Base-by-base conservation (phyloP, 2,888 invertebrate genomes). In the Acanthosepion esculentum region DNA sequence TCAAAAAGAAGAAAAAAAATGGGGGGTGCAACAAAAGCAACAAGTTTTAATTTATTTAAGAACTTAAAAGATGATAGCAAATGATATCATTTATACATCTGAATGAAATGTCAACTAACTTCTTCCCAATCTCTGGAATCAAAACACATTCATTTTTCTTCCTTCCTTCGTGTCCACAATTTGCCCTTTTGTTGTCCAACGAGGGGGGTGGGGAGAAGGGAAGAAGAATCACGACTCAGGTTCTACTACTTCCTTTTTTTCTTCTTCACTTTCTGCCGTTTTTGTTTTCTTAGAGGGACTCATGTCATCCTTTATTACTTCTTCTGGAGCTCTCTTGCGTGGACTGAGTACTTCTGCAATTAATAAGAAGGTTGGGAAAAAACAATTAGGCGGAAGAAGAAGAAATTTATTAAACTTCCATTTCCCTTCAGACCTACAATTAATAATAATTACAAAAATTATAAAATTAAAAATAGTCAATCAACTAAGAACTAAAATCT, bases 11-110 rank as follows among this genome's bases (percentile, higher is more conserved):
- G 41, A 91, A 91, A 48, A 26, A 91, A 91, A 91, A 12, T n/a
- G n/a, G n/a, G 78, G 78, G 78, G n/a, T 78, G 59, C 48, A 93
- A 93, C 48, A 93, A 5, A 93, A 93, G 48, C 53, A 93, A 93
- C 93, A 93, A 93, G 12, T 93, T 93, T 53, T 93, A 93, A 93
- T 93, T 93, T 93, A 93, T 93, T 93, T 29, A 93, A 53, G 53
- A 93, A 48, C 53, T 78, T 78, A n/a, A 78, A 50, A 92, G 93
- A 93, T 93, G 93, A 93, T 50, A 93, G 93, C 93, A 93, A 93
- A 93, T 50, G 93, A 93, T 50, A 48, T 50, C 48, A 50, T 93
- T 93, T 93, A 93, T 93, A 93, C 93, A 93, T 93, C 50, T 93
- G 29, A 93, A 93, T 50, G 50, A 93, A 50, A 93, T 93, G 93